Evolutionary conservation across 30 jellyfish, hydroid and myxozoan species (phyloP).

Genomic region (Aurelia coerulea): DNA sequence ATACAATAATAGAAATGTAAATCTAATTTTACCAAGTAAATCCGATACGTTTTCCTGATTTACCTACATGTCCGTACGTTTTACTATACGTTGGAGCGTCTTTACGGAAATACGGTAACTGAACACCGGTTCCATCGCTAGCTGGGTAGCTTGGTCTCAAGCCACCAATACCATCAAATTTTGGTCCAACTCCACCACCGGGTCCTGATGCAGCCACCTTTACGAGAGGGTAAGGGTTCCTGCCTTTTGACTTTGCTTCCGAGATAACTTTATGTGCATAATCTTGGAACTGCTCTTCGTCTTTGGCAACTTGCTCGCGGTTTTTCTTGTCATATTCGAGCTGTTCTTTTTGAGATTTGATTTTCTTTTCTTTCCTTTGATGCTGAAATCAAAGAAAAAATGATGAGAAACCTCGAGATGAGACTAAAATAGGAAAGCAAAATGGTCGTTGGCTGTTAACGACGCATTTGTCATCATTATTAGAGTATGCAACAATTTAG

Average conservation of each 20-base stretch:
- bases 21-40: conserved; percentile 84
- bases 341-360: conserved; percentile 51
- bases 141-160: conserved; percentile 96
- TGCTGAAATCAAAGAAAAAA: conserved; percentile 34
- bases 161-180: conserved; percentile 95
- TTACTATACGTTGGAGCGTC: conserved; percentile 68
- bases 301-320: conserved; percentile 70
- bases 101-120: conserved; percentile 89
- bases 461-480: too few relatives aligned
- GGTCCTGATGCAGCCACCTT: conserved; percentile 97
- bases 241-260: conserved; percentile 71
- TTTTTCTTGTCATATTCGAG: conserved; percentile 76
- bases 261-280: conserved; percentile 87
- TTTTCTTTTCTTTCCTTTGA: conserved; percentile 26
- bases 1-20: too few relatives aligned
- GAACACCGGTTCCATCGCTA: conserved; percentile 96
- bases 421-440: background rate
- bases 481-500: too few relatives aligned
- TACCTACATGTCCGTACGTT: conserved; percentile 95
- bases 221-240: conserved; percentile 84
- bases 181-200: conserved; percentile 99
- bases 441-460: background rate
- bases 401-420: too few relatives aligned
- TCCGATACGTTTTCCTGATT: conserved; percentile 91
- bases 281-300: conserved; percentile 88